phyloP scores from a whole-genome alignment of 1,140 invertebrate genomes.

The Liolophura sinensis region DNA sequence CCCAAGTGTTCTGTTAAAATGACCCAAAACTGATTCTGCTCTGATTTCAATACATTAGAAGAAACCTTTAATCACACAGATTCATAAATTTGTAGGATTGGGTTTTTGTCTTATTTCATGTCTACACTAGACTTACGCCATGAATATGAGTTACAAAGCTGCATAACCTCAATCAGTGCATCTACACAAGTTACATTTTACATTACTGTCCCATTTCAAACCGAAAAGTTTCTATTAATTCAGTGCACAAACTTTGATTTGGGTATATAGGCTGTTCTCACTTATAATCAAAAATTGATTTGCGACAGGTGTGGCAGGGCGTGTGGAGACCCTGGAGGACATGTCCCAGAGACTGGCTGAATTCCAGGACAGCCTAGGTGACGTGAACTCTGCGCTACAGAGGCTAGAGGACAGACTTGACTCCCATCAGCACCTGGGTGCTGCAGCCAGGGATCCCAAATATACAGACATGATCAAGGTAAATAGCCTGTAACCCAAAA shows the following conservation, averaged over 20 bases:
- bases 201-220: too few relatives aligned
- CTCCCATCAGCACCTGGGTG: conserved; percentile 78
- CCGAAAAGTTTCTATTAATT: conserved; percentile 7
- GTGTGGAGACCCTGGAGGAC: conserved; percentile 81
- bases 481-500: background rate
- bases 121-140: too few relatives aligned
- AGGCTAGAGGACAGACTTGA: conserved; percentile 85
- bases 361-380: conserved; percentile 72
- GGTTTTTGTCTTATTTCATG: too few relatives aligned
- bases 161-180: too few relatives aligned
- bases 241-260: conserved; percentile 53
- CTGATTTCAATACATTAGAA: too few relatives aligned
- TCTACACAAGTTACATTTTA: too few relatives aligned
- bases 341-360: conserved; percentile 78
- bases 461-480: conserved; percentile 79
- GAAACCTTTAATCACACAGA: too few relatives aligned
- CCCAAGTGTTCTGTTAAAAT: too few relatives aligned
- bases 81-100: too few relatives aligned
- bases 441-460: conserved; percentile 79
- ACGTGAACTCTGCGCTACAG: conserved; percentile 68
- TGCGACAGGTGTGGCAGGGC: conserved; percentile 53
- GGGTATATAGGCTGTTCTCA: too few relatives aligned
- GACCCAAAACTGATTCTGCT: too few relatives aligned
- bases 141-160: too few relatives aligned
- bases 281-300: background rate